These are phyloP conservation scores for Liopterus haemorrhoidalis DNA, from an alignment of 2,888 invertebrate species.

Conservation along the genomic window DNA sequence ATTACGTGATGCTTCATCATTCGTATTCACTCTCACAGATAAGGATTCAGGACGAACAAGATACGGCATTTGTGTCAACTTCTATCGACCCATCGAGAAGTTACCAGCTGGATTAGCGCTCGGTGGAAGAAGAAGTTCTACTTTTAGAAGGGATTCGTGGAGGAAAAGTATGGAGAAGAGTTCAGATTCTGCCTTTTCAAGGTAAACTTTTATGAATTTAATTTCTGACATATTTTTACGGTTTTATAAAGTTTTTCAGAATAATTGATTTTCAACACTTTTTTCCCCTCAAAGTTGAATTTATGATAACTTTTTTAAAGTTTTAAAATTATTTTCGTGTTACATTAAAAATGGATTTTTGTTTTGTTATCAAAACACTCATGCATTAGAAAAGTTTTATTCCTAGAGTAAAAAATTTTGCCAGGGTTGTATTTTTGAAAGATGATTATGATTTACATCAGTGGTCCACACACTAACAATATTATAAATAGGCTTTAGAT, in stretches of 20 bases:
- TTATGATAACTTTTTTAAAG: no score
- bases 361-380: no score
- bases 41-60: conserved; percentile 94
- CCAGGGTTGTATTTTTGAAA: no score
- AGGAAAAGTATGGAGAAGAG: conserved; percentile 87
- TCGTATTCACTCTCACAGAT: conserved; percentile 96
- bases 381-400: no score
- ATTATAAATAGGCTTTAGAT: no score
- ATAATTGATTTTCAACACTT: neutral
- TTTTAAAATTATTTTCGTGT: neutral
- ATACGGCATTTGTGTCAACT: conserved; percentile 97
- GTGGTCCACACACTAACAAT: no score
- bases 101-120: conserved; percentile 38
- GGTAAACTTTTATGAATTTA: conserved; percentile 52
- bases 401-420: no score
- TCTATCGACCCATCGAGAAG: conserved; percentile 86
- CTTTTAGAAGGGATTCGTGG: conserved; percentile 80
- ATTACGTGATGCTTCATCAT: conserved; percentile 86
- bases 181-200: conserved; percentile 88
- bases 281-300: neutral
- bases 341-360: neutral
- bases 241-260: neutral
- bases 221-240: neutral
- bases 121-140: conserved; percentile 49
- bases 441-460: no score